Base-by-base conservation (phyloP, 2,113 vertebrate species). In the Seriola quinqueradiata region DNA sequence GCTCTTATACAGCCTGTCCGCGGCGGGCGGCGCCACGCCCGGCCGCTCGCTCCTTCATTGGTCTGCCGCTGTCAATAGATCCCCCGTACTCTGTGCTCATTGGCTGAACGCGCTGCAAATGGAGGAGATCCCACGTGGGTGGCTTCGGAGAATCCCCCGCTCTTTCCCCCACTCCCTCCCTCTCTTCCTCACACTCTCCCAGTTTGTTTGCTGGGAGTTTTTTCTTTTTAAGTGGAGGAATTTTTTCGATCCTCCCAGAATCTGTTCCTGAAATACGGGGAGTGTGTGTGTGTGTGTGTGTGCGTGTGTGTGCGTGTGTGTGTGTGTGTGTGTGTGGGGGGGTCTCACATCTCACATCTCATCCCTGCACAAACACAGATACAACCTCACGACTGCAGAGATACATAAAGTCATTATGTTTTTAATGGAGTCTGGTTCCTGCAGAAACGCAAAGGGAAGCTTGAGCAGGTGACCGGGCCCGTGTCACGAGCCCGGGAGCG, bases 41-140 rank as follows among this genome's bases (percentile, higher is more conserved):
- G 13, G 63, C 28, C 5, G 25, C 38, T 13, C 13, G 4, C 1
- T 3, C 11, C 11, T 60, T 80, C 48, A 95, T 95, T 95, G 93
- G 95, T 71, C 57, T 21, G 3, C 13, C 0, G 28, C 59, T 25
- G 61, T 75, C 77, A 60, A 83, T 13, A 46, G 57, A 7, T 2
- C 84, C 73, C 75, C 70, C 61, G 46, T 4, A 19, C 81, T 59
- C 57, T 65, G 68, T 71, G 2, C 21, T 59, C n/a, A 95, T 95
- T 95, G 94, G 94, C 75, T 55, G 79, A 60, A 42, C 23, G 16
- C 52, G n/a, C 44, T 2, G 66, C 66, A 64, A 74, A 71, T 65
- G 74, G 48, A 7, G 72, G 50, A 0, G 71, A 50, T 0, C 92
- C 94, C 95, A 95, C 94, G 94, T 95, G 94, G 94, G 94, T 16